Evolutionary conservation across 2,113 vertebrate species (phyloP), one percentile per base, ranked within the genome.

Genomic region (Ornithorhynchus anatinus): DNA sequence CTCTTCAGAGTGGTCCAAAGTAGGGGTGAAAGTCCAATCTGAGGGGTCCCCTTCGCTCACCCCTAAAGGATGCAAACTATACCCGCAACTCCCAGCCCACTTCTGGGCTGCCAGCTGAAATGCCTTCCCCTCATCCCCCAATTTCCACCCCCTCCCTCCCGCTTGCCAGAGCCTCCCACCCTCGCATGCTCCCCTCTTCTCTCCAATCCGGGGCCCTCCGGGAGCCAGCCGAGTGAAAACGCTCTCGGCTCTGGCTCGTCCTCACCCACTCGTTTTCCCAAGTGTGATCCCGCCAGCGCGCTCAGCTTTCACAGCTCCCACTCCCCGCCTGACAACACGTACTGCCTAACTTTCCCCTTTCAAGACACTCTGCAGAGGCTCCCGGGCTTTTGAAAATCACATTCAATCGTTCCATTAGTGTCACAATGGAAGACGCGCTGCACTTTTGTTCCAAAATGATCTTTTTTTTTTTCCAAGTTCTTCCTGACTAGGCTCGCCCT

Each of bases 391-490:
- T 69, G 53, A 73, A 82, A 88, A 86, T 70, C 32, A 62, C 76
- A 84, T 77, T 77, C 80, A 87, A 81, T 84, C 37, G 74, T 73
- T 80, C 84, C 84, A 79, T 87, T 87, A 85, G 76, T 80, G 80
- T 79, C 79, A 69, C 69, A 67, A 69, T 43, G 52, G 59, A 81
- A 81, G 83, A 87, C 75, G 50, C 57, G 75, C 77, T 75, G 79
- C 77, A 81, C 66, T 64, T 80, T 67, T 53, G 69, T 71, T 72
- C 85, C n/a, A n/a, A n/a, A n/a, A n/a, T n/a, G n/a, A n/a, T n/a
- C n/a, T 80, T 81, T 80, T 60, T 66, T 75, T 66, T 50, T 81
- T 73, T 53, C 60, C 64, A 82, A 69, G 58, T 69, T 77, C 71
- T 64, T 60, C 82, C 53, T 44, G 70, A 57, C 51, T 67, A 38